Evolutionary conservation across 2,888 invertebrate genomes (phyloP), one percentile per base, ranked within the genome.

Genomic region (Chymomyza procnemis): DNA sequence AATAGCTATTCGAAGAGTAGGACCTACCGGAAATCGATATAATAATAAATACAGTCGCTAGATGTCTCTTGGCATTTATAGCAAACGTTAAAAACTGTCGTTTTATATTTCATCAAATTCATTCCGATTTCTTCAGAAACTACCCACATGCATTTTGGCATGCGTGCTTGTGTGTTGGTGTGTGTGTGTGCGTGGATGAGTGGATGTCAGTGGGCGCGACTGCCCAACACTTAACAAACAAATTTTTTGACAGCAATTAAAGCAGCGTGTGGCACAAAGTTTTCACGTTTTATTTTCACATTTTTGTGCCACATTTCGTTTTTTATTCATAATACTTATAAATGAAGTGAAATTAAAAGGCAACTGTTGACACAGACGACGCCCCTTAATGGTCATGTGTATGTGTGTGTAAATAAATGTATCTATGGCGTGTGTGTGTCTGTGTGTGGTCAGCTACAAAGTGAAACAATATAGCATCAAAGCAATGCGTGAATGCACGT

Each of bases 341-440:
- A 85, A 81, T 82, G 85, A 85, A 84, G 68, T 61, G 70, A 85
- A 82, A 82, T 82, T 80, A 82, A 85, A 81, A 80, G 73, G 80
- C 83, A 78, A 82, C 75, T 85, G 81, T 80, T 80, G 85, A 85
- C 81, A 82, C 75, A 80, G 78, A 67, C 65, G 62, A 71, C 69
- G 67, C 67, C 73, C 81, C 66, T 54, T 21, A 54, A 54, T 21
- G 19, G 66, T 52, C 69, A 22, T 57, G 26, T 57, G 57, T 57
- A 12, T 47, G 46, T 55, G 56, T 73, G 74, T 67, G 4, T 26
- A 26, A n/a, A n/a, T 6, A 6, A 26, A 26, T 6, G 26, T 26
- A 26, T 26, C 26, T 26, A 8, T 26, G n/a, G n/a, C n/a, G n/a
- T n/a, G n/a, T n/a, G n/a, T n/a, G n/a, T n/a, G n/a, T n/a, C n/a